Conservation (phyloP, 2,888 invertebrate species). For the Pedicia rivosa region DNA sequence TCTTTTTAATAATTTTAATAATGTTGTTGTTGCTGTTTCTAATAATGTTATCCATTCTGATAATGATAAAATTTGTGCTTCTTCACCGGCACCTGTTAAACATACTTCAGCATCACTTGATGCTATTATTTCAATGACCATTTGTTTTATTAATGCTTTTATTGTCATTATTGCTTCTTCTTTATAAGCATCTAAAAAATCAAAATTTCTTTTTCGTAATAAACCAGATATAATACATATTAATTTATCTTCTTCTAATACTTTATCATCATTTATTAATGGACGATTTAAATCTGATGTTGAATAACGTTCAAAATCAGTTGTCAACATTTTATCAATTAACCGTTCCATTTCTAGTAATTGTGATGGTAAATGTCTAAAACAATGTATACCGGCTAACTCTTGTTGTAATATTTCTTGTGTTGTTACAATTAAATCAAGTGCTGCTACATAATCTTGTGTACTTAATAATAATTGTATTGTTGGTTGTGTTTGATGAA, state of each 20-base stretch:
- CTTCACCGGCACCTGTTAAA: slow-evolving; percentile 34
- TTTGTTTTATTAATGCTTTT: slow-evolving; percentile 76
- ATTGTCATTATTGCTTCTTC: slow-evolving; percentile 81
- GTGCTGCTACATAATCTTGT: slow-evolving; percentile 92
- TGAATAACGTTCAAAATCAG: slow-evolving; percentile 85
- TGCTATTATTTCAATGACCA: slow-evolving; percentile 59
- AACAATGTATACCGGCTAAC: slow-evolving; percentile 82
- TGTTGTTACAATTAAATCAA: slow-evolving; percentile 92
- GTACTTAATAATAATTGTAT: slow-evolving; percentile 87
- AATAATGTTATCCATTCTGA: slow-evolving; percentile 54
- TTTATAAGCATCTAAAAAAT: slow-evolving; percentile 74
- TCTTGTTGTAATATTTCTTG: slow-evolving; percentile 85
- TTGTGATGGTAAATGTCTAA: slow-evolving; percentile 90
- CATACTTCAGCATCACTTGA: slow-evolving; percentile 37
- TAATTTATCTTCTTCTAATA: slow-evolving; percentile 71
- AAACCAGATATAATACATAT: slow-evolving; percentile 81
- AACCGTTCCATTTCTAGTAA: slow-evolving; percentile 88
- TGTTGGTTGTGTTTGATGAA: slow-evolving; percentile 95
- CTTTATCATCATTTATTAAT: slow-evolving; percentile 37
- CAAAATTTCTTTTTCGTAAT: slow-evolving; percentile 69
- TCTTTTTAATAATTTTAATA: slow-evolving; percentile 53
- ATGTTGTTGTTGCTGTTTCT: slow-evolving; percentile 43
- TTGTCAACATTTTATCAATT: slow-evolving; percentile 92
- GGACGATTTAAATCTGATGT: slow-evolving; percentile 84
- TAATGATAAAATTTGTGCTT: slow-evolving; percentile 40